Base-by-base conservation (phyloP, 2,888 invertebrate species). In the Aspidiotus rigidus region DNA sequence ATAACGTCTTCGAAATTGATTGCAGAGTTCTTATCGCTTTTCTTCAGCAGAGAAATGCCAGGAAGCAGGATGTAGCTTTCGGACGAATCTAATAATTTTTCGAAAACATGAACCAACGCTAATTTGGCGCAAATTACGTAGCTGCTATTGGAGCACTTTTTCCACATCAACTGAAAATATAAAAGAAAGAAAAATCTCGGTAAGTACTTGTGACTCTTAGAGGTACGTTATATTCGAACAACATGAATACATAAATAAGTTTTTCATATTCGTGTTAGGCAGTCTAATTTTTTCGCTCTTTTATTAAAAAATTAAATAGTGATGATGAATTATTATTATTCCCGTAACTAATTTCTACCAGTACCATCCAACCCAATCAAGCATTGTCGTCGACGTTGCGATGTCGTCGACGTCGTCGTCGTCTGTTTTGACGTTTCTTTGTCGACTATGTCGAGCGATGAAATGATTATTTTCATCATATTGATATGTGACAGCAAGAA, bases 81-180 rank as follows among this genome's bases (percentile, higher is more conserved):
- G 75, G 87, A 86, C 73, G 86, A 84, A 13, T 71, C 73, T 3
- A 28, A 5, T 44, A 90, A 76, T 62, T 85, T 85, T 76, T 90
- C 90, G 72, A 91, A 81, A 75, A 90, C 85, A 7, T 87, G 86
- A 1, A 89, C 83, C 60, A 88, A 84, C 74, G 90, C 89, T 72
- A 90, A 80, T 76, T 90, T 91, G 54, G 90, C 79, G 75, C 91
- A 91, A 76, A 88, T 87, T 39, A 86, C 81, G 76, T 86, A 88
- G 74, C 86, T 84, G 0, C 80, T 79, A 39, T 80, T 81, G 54
- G 80, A 80, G 77, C 87, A 87, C 72, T 82, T 82, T 73, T 78
- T 79, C 62, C 72, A 72, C 73, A 74, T 71, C 54, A 73, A 70
- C 75, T 75, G 72, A n/a, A 15, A 28, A 16, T n/a, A 49, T 13